These are phyloP conservation scores for Montifringilla adamsi DNA, from an alignment of 2,113 vertebrate genomes.

Conservation along the genomic window DNA sequence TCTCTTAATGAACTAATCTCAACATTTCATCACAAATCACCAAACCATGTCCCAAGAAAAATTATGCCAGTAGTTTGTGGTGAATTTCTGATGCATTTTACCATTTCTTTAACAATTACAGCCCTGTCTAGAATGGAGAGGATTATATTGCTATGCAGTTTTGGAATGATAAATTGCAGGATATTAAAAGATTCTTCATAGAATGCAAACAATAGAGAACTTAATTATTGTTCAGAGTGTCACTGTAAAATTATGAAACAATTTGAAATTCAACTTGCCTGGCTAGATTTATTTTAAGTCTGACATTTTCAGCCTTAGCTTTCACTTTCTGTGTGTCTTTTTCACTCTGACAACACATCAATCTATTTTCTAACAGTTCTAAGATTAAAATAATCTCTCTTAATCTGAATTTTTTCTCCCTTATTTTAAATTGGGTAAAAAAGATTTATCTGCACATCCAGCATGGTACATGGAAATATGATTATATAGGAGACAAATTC, in stretches of 20 bases:
- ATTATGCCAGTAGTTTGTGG: not conserved
- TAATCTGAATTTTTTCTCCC: not conserved
- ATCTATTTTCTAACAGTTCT: slow-evolving; percentile 50
- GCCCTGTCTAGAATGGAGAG: slow-evolving; percentile 7
- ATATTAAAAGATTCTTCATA: slow-evolving; percentile 53
- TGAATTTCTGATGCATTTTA: slow-evolving; percentile 29
- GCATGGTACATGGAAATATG: not conserved
- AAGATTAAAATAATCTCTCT: slow-evolving; percentile 19
- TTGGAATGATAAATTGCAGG: slow-evolving; percentile 49
- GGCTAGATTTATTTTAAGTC: slow-evolving; percentile 62
- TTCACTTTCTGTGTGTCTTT: slow-evolving; percentile 34
- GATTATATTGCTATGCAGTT: slow-evolving; percentile 10
- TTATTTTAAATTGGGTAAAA: slow-evolving; percentile 8
- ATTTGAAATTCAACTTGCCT: slow-evolving; percentile 50
- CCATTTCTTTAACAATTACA: slow-evolving; percentile 20
- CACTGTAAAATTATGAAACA: slow-evolving; percentile 43
- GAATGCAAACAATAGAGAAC: slow-evolving; percentile 57
- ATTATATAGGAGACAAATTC: not conserved
- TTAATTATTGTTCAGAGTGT: slow-evolving; percentile 46
- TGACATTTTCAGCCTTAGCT: slow-evolving; percentile 56
- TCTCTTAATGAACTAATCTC: not conserved
- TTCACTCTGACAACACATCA: slow-evolving; percentile 56
- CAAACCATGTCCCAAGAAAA: not conserved
- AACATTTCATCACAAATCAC: not conserved
- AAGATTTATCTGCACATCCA: not conserved